Conservation (phyloP, 2,113 vertebrate species). For the Caloenas nicobarica region DNA sequence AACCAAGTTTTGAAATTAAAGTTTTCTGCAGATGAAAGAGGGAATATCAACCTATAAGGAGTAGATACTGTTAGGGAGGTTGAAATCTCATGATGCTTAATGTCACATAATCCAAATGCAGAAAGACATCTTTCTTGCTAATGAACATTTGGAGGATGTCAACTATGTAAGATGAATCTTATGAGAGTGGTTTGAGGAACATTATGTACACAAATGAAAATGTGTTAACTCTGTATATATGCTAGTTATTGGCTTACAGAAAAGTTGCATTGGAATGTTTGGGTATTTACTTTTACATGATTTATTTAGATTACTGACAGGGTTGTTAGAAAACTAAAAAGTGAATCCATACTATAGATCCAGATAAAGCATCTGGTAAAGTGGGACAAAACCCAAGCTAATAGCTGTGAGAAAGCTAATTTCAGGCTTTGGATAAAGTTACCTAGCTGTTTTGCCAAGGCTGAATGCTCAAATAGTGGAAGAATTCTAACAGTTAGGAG, state of each 20-base stretch:
- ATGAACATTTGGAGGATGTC: background rate
- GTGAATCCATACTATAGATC: background rate
- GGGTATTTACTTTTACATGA: background rate
- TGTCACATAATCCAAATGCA: background rate
- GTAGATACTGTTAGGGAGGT: background rate
- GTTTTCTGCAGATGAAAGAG: background rate
- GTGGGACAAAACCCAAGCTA: background rate
- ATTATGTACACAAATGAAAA: background rate
- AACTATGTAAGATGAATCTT: background rate
- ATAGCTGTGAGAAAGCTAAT: background rate
- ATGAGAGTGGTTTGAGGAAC: fast-evolving
- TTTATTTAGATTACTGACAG: background rate
- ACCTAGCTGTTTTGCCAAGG: background rate
- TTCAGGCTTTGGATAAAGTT: background rate
- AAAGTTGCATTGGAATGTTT: background rate
- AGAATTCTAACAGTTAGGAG: background rate
- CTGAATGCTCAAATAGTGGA: background rate
- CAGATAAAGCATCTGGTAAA: background rate
- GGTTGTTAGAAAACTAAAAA: background rate
- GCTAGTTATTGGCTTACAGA: background rate
- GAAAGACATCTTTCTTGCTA: background rate
- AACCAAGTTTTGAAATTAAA: background rate
- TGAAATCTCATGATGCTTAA: background rate
- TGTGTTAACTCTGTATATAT: background rate
- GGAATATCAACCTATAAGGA: background rate